Evolutionary conservation across 2,113 vertebrate species (phyloP), one percentile per base, ranked within the genome.

Genomic region (Xenus cinereus): DNA sequence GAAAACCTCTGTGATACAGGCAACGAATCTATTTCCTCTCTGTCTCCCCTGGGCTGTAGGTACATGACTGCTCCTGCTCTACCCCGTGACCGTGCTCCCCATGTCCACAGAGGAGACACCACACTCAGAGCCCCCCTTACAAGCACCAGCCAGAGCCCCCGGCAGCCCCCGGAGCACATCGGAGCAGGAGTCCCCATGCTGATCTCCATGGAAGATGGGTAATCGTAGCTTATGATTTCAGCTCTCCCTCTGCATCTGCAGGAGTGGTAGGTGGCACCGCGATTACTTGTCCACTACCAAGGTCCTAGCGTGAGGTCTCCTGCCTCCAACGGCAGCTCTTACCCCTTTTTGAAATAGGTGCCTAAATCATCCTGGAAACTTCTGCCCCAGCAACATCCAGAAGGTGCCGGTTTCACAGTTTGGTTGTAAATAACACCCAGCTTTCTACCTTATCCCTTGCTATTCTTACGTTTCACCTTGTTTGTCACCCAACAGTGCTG

Each of bases 51-150:
- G 67, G 57, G 28, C 64, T 76, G 30, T 16, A 56, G 57, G 74
- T 73, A 69, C 87, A 43, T 0, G 30, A 50, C 68, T 35, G 84
- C 76, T 90, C 53, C 73, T 20, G 72, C 83, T 14, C 59, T 9
- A 48, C 39, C 20, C 68, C 1, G 3, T 1, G 6, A 35, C 16
- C 0, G 3, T 6, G 6, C 35, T 10, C 41, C 19, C 6, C 12
- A 15, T n/a, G 60, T 80, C 54, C 76, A 1, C 67, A 16, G 54
- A 74, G 9, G 1, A 35, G n/a, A 6, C 46, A 43, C 66, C 72
- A 6, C 37, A 5, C 9, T 9, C 24, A 0, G 87, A 53, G 60
- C 87, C 10, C 6, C 27, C 33, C 79, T 27, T 43, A 11, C 8
- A 85, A 67, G 66, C 59, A 43, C 41, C 77, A 59, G 77, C 5